Conservation (phyloP, 1,140 invertebrate species). For the Druon quercuslanigerum region DNA sequence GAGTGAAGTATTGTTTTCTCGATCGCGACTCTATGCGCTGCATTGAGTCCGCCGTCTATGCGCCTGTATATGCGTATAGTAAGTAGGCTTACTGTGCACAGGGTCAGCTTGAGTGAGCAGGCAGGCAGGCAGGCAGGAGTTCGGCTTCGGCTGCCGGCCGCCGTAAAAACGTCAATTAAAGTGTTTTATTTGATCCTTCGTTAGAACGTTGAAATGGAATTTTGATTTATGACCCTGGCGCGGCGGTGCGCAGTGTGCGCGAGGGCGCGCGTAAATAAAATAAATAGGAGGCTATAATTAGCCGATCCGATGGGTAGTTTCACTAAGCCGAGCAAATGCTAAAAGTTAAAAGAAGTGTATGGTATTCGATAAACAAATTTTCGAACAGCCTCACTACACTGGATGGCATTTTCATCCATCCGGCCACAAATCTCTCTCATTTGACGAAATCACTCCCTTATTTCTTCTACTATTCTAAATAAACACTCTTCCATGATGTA, state of each 20-base stretch:
- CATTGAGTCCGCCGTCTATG: conserved; percentile 32
- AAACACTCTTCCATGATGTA: neutral
- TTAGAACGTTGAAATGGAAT: conserved; percentile 77
- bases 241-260: conserved; percentile 50
- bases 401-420: neutral
- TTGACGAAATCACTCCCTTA: neutral
- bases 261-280: conserved; percentile 70
- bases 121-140: conserved; percentile 59
- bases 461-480: neutral
- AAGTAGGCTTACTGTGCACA: conserved; percentile 50
- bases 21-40: conserved; percentile 6
- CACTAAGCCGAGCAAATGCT: conserved; percentile 46
- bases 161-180: conserved; percentile 77
- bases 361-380: conserved; percentile 29
- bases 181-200: conserved; percentile 77
- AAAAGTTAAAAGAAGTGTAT: neutral
- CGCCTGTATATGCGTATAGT: conserved; percentile 50
- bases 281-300: conserved; percentile 75
- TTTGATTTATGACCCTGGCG: conserved; percentile 71
- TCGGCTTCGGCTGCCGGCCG: conserved; percentile 73
- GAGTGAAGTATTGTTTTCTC: conserved; percentile 17
- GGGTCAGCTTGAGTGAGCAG: conserved; percentile 64
- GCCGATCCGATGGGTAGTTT: conserved; percentile 55
- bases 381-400: conserved; percentile 1
- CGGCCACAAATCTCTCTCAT: neutral